phyloP scores from a whole-genome alignment of 2,797 vertebrate species.

The Hephaestus fuliginosus region DNA sequence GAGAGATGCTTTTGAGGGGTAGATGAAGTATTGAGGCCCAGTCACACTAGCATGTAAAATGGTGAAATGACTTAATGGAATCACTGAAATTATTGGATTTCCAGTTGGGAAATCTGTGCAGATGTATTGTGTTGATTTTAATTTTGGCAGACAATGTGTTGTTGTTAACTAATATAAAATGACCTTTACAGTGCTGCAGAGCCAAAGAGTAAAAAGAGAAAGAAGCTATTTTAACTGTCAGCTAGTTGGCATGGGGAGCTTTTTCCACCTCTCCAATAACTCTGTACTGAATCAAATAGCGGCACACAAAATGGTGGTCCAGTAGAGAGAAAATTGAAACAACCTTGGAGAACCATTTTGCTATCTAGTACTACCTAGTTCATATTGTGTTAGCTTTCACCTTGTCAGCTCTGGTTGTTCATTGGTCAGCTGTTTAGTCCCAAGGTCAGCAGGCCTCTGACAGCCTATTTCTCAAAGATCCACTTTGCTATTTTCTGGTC shows the following conservation, averaged over 20 bases:
- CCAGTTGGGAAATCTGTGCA: accelerated
- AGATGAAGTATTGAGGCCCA: neutral
- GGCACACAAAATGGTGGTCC: too few species aligned
- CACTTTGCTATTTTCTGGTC: neutral
- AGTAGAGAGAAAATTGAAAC: neutral
- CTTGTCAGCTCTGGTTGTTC: neutral
- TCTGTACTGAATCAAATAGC: too few species aligned
- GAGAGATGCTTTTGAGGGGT: accelerated
- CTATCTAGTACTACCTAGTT: neutral
- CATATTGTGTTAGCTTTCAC: too few species aligned
- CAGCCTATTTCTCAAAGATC: neutral
- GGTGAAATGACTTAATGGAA: neutral
- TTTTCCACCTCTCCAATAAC: too few species aligned
- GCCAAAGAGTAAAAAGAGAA: too few species aligned
- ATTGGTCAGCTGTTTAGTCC: neutral
- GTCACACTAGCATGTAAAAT: neutral
- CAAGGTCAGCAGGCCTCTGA: neutral
- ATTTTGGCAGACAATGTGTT: neutral
- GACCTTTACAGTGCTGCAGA: accelerated
- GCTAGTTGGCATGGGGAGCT: neutral
- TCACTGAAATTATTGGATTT: neutral
- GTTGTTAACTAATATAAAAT: neutral
- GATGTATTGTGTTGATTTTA: neutral
- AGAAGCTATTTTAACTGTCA: neutral
- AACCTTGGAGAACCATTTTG: neutral